Percentiles rank a stretch among this genome's conserved stretches.
Evolutionary conservation across 2,888 invertebrate species (phyloP).

Genomic region (Bombyx huttoni): DNA sequence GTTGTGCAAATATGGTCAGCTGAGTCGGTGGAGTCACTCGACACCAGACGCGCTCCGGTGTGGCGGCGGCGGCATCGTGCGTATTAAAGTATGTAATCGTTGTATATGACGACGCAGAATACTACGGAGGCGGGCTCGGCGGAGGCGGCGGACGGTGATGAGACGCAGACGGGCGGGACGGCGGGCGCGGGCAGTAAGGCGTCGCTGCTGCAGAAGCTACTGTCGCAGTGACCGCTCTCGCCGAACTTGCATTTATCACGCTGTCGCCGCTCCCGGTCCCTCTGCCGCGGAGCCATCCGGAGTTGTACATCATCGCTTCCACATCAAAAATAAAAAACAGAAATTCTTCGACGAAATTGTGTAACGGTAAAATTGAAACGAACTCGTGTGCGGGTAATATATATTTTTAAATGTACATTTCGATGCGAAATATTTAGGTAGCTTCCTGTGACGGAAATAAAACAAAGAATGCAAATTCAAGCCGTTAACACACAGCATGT

Average conservation of each 20-base stretch:
- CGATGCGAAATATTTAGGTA: slow-evolving; percentile 46
- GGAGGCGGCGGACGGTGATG: slow-evolving; percentile 32
- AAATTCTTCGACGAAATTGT: neutral
- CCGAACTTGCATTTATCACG: slow-evolving; percentile 52
- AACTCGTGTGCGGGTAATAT: slow-evolving; percentile 18
- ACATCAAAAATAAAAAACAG: too few species aligned
- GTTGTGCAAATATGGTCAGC: too few species aligned
- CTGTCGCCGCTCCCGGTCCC: slow-evolving; percentile 18
- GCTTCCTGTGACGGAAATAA: slow-evolving; percentile 51
- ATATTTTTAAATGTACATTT: slow-evolving; percentile 37
- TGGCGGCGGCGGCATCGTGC: neutral
- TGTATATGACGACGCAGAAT: slow-evolving; percentile 30
- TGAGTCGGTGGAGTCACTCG: too few species aligned
- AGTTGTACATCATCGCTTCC: too few species aligned
- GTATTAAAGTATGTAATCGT: neutral
- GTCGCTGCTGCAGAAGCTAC: slow-evolving; percentile 87
- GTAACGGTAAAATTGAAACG: slow-evolving; percentile 34
- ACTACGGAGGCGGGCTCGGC: slow-evolving; percentile 68
- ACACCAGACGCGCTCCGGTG: too few species aligned
- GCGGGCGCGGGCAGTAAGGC: slow-evolving; percentile 69
- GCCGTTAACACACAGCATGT: slow-evolving; percentile 42
- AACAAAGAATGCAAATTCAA: slow-evolving; percentile 36
- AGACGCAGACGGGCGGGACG: slow-evolving; percentile 16
- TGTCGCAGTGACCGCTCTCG: slow-evolving; percentile 78
- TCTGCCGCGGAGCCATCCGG: too few species aligned